Percentiles rank a stretch among this genome's conserved stretches.
Conservation (phyloP, 2,113 vertebrate genomes). For the Speoplatyrhinus poulsoni region DNA sequence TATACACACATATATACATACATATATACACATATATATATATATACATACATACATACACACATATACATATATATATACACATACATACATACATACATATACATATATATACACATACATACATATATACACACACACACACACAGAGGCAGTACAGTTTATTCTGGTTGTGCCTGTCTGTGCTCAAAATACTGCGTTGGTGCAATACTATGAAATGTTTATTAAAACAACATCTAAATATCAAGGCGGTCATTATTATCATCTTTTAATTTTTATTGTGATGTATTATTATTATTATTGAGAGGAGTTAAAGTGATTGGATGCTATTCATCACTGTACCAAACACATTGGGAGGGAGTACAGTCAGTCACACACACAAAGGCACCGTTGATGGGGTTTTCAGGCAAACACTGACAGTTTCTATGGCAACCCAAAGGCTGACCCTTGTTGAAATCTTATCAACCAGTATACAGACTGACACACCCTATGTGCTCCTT, state of each 20-base stretch:
- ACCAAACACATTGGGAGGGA: not conserved
- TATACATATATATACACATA: too few species aligned
- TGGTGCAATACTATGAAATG: constrained; percentile 17
- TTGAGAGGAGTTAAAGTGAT: constrained; percentile 11
- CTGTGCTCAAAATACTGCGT: constrained; percentile 43
- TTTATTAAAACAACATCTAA: constrained; percentile 13
- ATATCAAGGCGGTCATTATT: not conserved
- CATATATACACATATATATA: too few species aligned
- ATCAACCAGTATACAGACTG: not conserved
- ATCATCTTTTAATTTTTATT: too few species aligned
- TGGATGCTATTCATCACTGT: constrained; percentile 4
- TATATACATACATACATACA: too few species aligned
- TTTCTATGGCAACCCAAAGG: not conserved
- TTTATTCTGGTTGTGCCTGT: constrained; percentile 8
- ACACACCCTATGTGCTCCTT: not conserved
- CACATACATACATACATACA: too few species aligned
- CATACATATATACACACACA: not conserved
- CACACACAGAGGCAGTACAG: constrained; percentile 19
- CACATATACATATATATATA: too few species aligned
- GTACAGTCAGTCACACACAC: not conserved
- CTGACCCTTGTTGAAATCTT: not conserved
- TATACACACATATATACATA: too few species aligned
- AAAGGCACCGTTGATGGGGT: not conserved
- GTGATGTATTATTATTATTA: constrained; percentile 3
- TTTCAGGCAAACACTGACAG: not conserved